Conservation (phyloP, 2,113 vertebrate genomes). For the human (Homo sapiens) region GRCh38 chr7:23459001-23459500, state of each 20-base stretch:
- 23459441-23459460: slow-evolving; percentile 18
- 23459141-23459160: not conserved
- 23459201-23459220: not conserved
- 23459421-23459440: slow-evolving; percentile 39
- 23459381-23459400: slow-evolving; percentile 47
- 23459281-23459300: not conserved
- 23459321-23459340: slow-evolving; percentile 14
- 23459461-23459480: not conserved
- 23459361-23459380: not conserved
- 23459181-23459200: not conserved
- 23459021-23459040: not conserved
- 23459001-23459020: not conserved
- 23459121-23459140: slow-evolving; percentile 17
- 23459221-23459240: not conserved
- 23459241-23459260: not conserved
- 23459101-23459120: slow-evolving; percentile 26
- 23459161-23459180: not conserved
- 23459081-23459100: slow-evolving; percentile 34
- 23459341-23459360: slow-evolving; percentile 9
- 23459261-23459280: slow-evolving; percentile 5
- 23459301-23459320: not conserved
- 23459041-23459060: not conserved
- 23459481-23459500: slow-evolving; percentile 13
- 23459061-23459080: slow-evolving; percentile 3
- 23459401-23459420: slow-evolving; percentile 21